phyloP scores from a whole-genome alignment of 1,140 invertebrate genomes.

The Drosophila athabasca region DNA sequence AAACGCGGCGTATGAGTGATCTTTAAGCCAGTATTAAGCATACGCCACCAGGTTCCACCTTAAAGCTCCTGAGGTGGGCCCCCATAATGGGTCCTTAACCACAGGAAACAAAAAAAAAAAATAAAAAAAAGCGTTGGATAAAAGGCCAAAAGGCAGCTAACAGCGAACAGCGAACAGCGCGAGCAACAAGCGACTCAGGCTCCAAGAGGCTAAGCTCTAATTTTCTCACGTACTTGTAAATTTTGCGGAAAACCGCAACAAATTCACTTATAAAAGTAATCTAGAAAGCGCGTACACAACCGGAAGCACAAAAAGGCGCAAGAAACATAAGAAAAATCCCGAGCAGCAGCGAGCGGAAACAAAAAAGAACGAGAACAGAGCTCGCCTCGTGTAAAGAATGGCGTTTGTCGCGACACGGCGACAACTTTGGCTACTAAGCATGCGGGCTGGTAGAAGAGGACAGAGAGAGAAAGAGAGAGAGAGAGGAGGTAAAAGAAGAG shows the following conservation, averaged over 20 bases:
- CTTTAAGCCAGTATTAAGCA: constrained; percentile 42
- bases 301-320: constrained; percentile 68
- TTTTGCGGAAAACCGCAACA: constrained; percentile 82
- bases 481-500: too few species aligned
- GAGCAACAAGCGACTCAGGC: constrained; percentile 65
- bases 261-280: constrained; percentile 82
- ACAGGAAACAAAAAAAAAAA: constrained; percentile 5
- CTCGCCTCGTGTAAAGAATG: constrained; percentile 69
- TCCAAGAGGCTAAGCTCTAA: constrained; percentile 76
- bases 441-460: constrained; percentile 19
- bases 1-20: constrained; percentile 55
- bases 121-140: not conserved
- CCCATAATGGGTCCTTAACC: constrained; percentile 21
- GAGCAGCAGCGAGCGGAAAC: constrained; percentile 18
- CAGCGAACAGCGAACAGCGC: not conserved
- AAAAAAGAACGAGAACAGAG: constrained; percentile 46
- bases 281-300: constrained; percentile 79
- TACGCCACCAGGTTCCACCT: constrained; percentile 48
- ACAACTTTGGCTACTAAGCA: constrained; percentile 61
- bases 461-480: not conserved
- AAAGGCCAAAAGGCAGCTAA: constrained; percentile 22
- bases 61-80: constrained; percentile 34
- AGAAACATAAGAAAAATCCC: constrained; percentile 29
- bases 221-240: constrained; percentile 82
- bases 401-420: constrained; percentile 76